Evolutionary conservation across 2,888 invertebrate species (phyloP).

Genomic region (Eumerus sabulonum): DNA sequence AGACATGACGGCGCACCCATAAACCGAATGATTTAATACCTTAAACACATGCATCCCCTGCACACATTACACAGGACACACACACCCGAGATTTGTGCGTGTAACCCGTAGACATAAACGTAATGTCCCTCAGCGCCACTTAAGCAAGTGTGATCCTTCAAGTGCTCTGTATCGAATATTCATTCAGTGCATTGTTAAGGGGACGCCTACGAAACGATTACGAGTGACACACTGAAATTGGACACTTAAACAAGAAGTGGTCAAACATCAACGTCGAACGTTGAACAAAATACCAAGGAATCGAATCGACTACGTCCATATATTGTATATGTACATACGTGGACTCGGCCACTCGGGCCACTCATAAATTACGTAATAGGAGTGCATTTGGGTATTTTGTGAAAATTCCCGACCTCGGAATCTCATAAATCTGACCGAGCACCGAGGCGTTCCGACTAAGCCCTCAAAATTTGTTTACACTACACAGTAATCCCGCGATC

Average conservation of each 20-base stretch:
- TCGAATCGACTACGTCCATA: not conserved
- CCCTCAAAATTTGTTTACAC: constrained; percentile 69
- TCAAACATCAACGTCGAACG: constrained; percentile 47
- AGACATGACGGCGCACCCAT: constrained; percentile 75
- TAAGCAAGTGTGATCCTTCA: constrained; percentile 64
- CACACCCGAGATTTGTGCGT: too few relatives aligned
- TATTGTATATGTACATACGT: too few relatives aligned
- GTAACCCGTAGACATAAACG: constrained; percentile 45
- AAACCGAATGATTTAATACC: constrained; percentile 78
- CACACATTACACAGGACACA: constrained; percentile 32
- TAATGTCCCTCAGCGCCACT: constrained; percentile 67
- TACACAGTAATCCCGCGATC: constrained; percentile 32
- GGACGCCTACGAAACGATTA: constrained; percentile 66
- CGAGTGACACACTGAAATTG: constrained; percentile 65
- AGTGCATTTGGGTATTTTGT: constrained; percentile 67
- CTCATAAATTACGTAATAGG: constrained; percentile 68
- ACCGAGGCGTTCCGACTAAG: constrained; percentile 65
- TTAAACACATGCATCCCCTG: constrained; percentile 78
- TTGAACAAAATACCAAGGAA: constrained; percentile 33
- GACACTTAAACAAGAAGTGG: constrained; percentile 67
- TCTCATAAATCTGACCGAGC: constrained; percentile 62
- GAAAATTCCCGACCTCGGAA: constrained; percentile 65
- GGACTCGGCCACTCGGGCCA: constrained; percentile 6
- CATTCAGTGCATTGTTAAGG: constrained; percentile 48
- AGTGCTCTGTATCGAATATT: constrained; percentile 41